Percentiles rank a stretch among this genome's conserved stretches.
Conservation (phyloP, 2,113 vertebrate species). For the Chloropsis cyanopogon region DNA sequence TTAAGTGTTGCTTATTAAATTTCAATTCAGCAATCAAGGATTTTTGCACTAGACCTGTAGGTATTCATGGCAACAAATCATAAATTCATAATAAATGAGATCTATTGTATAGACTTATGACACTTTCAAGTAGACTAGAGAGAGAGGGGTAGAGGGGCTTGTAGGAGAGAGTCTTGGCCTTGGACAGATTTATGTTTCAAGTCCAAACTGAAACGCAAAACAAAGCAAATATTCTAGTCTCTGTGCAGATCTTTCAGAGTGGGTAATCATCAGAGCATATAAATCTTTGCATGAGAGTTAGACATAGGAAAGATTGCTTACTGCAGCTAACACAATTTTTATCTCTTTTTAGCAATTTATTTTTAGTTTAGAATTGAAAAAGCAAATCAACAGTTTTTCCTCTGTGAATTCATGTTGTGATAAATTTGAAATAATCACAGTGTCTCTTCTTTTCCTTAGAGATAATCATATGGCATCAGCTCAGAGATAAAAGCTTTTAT, state of each 20-base stretch:
- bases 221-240: background rate
- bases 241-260: background rate
- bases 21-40: conserved; percentile 12
- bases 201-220: background rate
- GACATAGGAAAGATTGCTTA: background rate
- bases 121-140: background rate
- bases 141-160: background rate
- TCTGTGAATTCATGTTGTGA: background rate
- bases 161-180: background rate
- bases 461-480: background rate
- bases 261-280: background rate
- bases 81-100: conserved; percentile 37
- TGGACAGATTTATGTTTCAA: background rate
- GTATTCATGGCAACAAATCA: background rate
- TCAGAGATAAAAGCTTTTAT: background rate
- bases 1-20: conserved; percentile 57
- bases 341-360: background rate
- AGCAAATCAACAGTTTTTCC: background rate
- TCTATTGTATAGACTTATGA: background rate
- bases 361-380: background rate
- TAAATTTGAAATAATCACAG: conserved; percentile 1
- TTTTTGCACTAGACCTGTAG: background rate
- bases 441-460: background rate
- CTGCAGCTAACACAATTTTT: background rate
- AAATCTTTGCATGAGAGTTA: background rate